Base-by-base conservation (phyloP, 2,888 invertebrate genomes). In the Coenonympha glycerion region DNA sequence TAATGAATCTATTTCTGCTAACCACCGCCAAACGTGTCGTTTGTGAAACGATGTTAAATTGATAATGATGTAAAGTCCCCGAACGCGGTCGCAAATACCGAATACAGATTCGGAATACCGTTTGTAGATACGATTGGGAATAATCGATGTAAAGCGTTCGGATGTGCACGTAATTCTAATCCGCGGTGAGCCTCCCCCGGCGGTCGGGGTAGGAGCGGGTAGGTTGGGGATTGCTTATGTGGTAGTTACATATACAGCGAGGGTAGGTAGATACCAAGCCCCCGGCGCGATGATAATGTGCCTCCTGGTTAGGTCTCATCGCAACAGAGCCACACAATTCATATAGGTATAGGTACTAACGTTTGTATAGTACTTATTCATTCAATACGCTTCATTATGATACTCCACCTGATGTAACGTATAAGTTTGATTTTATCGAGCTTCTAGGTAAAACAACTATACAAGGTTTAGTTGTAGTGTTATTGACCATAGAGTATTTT, bases 141-240 rank as follows among this genome's bases (percentile, higher is more conserved):
- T 55, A 55, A 55, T 55, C 52, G 40, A 54, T 49, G 49, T 52
- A 52, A 60, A 60, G 49, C 41, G 56, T 21, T 47, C 54, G 69
- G 74, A 41, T 72, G 73, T 72, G 73, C 78, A 80, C 77, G 81
- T 80, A 83, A 85, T 84, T 82, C 79, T 76, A 75, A 78, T 74
- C 78, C 78, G 64, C 69, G 64, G 68, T 65, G 60, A 66, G 62
- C 63, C 71, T 68, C 75, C 76, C 71, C 58, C 49, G 56, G 65
- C 64, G 68, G 62, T 60, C 65, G 63, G 62, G 61, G 69, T 66
- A 71, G 73, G 68, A 6, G 1, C 11, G 16, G 16, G 18, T 16
- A 28, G n/a, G n/a, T n/a, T n/a, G 19, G 11, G 41, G 6, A 31
- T 31, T 8, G 72, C 68, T 60, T 73, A 71, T 69, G 63, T 72